Base-by-base conservation (phyloP, 1,140 invertebrate species). In the Coptotermes formosanus region DNA sequence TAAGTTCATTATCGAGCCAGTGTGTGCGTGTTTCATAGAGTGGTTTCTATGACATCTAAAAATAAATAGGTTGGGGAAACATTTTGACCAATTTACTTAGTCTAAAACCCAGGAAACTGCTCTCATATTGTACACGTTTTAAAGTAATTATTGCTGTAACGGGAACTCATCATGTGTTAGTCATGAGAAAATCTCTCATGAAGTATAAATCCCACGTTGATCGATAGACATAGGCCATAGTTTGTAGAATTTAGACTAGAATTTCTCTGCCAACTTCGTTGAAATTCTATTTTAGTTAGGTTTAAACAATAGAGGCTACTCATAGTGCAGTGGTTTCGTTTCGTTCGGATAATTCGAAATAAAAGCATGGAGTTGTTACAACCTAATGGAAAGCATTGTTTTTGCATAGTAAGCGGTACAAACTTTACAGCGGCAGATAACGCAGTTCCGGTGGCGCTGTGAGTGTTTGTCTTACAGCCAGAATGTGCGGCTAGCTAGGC, bases 331-430 rank as follows among this genome's bases (percentile, higher is more conserved):
- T 30, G 64, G 64, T 30, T 75, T 75, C 64, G 64, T 75, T 75
- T 75, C 64, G n/a, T 75, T 75, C 64, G 64, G 64, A 75, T 30
- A 75, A 75, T 30, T 75, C 25, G n/a, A 75, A 75, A 75, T 75
- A 75, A 75, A 75, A 75, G 64, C 64, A 30, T 75, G 64, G 64
- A 75, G 64, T 75, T 75, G 64, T 75, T 75, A 30, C 64, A 75
- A 11, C 64, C 25, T 75, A 30, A 75, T 30, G 64, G n/a, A 75
- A 75, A 75, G 64, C 64, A 75, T 30, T 75, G 25, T 30, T 75
- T 75, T 75, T 75, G 64, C 64, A 75, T 75, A 75, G 64, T 75
- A 12, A n/a, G n/a, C 64, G 64, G 64, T 8, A 30, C 64, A 75
- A 75, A 75, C 64, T 75, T 75, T 75, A 30, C 25, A 16, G 64